Percentiles rank a stretch among this genome's conserved stretches.
Conservation (phyloP, 2,113 vertebrate species). For the Chlamydotis undulata region DNA sequence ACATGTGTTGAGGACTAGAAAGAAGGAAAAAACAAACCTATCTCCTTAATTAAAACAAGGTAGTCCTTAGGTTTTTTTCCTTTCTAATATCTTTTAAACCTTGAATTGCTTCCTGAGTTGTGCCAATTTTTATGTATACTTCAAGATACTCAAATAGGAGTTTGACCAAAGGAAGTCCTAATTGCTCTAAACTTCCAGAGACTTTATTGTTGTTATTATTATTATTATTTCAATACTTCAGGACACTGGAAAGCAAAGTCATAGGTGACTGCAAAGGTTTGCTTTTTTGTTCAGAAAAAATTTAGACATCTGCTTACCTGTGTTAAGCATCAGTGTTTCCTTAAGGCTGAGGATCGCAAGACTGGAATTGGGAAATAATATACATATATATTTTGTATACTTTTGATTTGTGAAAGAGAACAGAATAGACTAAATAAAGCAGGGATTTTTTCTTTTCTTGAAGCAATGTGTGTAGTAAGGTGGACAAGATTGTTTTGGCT, state of each 20-base stretch:
- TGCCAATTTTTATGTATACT: slow-evolving; percentile 58
- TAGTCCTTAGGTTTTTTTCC: slow-evolving; percentile 13
- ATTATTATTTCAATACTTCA: slow-evolving; percentile 60
- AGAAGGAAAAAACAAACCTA: not conserved
- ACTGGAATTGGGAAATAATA: slow-evolving; percentile 30
- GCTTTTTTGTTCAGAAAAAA: slow-evolving; percentile 41
- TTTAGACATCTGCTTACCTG: not conserved
- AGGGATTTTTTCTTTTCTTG: not conserved
- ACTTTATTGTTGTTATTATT: slow-evolving; percentile 60
- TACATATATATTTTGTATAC: not conserved
- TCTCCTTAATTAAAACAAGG: not conserved
- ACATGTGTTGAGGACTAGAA: not conserved
- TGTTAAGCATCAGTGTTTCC: not conserved
- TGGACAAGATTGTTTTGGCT: not conserved
- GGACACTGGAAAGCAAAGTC: slow-evolving; percentile 38
- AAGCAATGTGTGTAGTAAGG: not conserved
- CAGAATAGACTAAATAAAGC: not conserved
- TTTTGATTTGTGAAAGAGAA: not conserved
- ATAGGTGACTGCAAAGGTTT: slow-evolving; percentile 55
- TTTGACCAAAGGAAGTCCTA: slow-evolving; percentile 62
- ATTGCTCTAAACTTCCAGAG: slow-evolving; percentile 57
- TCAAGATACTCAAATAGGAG: slow-evolving; percentile 64
- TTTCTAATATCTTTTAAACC: slow-evolving; percentile 21
- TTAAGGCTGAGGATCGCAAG: not conserved
- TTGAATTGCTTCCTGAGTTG: slow-evolving; percentile 55